Base-by-base conservation (phyloP, 1,140 invertebrate species). In the Prorops nasuta region DNA sequence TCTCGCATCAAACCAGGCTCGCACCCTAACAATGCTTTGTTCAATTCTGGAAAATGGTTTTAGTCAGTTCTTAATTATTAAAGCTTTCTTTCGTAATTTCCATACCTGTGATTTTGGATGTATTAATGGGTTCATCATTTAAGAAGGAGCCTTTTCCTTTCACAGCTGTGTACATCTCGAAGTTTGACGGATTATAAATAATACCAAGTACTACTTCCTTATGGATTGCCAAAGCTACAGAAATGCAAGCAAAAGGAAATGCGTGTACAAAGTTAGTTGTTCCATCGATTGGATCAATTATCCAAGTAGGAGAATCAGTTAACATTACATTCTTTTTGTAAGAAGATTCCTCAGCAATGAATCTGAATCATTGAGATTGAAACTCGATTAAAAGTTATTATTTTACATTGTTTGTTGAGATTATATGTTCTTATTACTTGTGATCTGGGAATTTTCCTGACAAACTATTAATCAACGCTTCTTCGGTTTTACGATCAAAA, bases 301-400 rank as follows among this genome's bases (percentile, higher is more conserved):
- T 89, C 92, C 93, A 95, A 1, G 92, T 95, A n/a, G 91, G 91
- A 10, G 81, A 82, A 66, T 92, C 82, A 1, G 90, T 92, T 22
- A 92, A 76, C 22, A 81, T 76, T 15, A 79, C 76, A 56, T 67
- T 36, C 0, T 81, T 78, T 31, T 80, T 69, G 3, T 77, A 80
- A 4, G 76, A 76, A 12, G 83, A 82, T 72, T 94, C 91, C 71
- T 95, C 92, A 1, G 87, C 91, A 48, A 95, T 92, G 64, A 93
- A 92, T 63, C 90, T 92, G 47, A 46, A 49, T 52, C 39, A 46
- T 40, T 35, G 14, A 50, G 8, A 20, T 14, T 3, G 41, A 32
- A 18, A 9, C 32, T 28, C 10, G 32, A 37, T 43, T 36, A 8
- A 31, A 28, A 37, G 18, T 40, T 40, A 19, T 41, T 22, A 22